phyloP scores from a whole-genome alignment of 2,888 invertebrate species.

The Petrophora chlorosata region DNA sequence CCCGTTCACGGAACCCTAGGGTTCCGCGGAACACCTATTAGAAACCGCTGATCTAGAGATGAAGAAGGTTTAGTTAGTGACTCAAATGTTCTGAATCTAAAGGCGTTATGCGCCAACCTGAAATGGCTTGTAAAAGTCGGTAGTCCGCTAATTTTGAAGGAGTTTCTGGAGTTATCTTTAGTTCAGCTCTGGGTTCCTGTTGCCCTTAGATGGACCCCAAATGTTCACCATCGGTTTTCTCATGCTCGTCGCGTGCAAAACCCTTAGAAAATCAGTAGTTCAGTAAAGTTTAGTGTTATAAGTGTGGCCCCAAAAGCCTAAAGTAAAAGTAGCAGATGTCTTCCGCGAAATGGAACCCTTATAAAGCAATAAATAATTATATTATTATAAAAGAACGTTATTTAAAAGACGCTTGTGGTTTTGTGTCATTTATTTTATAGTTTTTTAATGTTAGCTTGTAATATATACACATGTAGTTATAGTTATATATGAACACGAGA shows the following conservation, averaged over 20 bases:
- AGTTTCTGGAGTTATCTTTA: too few relatives aligned
- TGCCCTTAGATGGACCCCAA: too few relatives aligned
- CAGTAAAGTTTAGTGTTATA: slow-evolving; percentile 10
- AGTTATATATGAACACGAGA: slow-evolving; percentile 36
- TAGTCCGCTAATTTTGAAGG: too few relatives aligned
- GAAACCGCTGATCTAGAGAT: too few relatives aligned
- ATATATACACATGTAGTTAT: slow-evolving; percentile 37
- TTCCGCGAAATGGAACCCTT: slow-evolving; percentile 66
- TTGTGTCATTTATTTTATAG: slow-evolving; percentile 45
- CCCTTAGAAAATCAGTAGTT: background rate
- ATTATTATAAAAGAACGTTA: slow-evolving; percentile 35
- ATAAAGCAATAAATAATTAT: slow-evolving; percentile 66
- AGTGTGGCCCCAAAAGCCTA: slow-evolving; percentile 31
- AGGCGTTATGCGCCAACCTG: too few relatives aligned
- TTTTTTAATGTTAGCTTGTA: slow-evolving; percentile 55
- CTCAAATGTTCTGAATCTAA: too few relatives aligned
- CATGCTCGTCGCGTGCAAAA: background rate
- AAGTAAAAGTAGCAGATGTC: slow-evolving; percentile 53
- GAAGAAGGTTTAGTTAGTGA: too few relatives aligned
- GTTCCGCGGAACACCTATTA: too few relatives aligned
- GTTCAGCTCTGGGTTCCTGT: too few relatives aligned
- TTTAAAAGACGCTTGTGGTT: slow-evolving; percentile 37
- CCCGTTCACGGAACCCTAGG: too few relatives aligned
- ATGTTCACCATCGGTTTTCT: too few relatives aligned
- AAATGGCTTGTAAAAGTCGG: too few relatives aligned